A percentile compares a stretch with the other conserved stretches of the same genome.
These are phyloP conservation scores for Rhadina sibilatrix DNA, from an alignment of 2,113 vertebrate species.

Conservation along the genomic window DNA sequence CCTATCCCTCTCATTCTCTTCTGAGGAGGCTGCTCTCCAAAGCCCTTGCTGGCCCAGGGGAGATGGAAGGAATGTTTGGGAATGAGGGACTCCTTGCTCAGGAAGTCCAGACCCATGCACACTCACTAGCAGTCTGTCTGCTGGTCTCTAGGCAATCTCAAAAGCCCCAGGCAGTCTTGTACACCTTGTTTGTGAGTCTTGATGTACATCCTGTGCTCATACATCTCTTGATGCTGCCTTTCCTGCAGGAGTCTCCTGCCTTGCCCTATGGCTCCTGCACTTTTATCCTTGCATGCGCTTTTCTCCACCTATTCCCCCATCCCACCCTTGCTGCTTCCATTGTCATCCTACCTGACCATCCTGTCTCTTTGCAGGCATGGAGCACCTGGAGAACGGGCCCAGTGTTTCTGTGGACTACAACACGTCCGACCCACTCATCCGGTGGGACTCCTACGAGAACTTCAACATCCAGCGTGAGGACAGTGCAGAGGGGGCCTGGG, in stretches of 20 bases:
- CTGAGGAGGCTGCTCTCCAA: background rate
- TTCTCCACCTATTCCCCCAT: background rate
- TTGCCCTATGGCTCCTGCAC: background rate
- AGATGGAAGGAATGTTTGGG: background rate
- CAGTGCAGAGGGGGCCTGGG: constrained; percentile 78
- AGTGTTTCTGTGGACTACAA: constrained; percentile 97
- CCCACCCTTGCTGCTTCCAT: background rate
- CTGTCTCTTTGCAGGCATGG: constrained; percentile 80
- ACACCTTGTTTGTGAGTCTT: background rate
- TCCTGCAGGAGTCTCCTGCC: background rate
- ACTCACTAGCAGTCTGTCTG: background rate
- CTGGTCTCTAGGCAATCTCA: background rate
- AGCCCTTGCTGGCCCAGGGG: background rate
- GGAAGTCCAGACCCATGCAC: background rate
- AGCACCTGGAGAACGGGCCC: constrained; percentile 92
- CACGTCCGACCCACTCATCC: constrained; percentile 92
- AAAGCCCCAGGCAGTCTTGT: background rate
- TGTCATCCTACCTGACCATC: rapidly evolving
- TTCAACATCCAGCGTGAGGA: constrained; percentile 86
- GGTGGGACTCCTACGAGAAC: constrained; percentile 97
- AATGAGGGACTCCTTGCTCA: background rate
- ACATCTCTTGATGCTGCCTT: background rate
- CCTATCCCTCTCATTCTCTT: rapidly evolving
- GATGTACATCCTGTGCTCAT: background rate
- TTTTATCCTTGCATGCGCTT: background rate